Percentiles rank a stretch among this genome's conserved stretches.
Evolutionary conservation across 1,140 invertebrate genomes (phyloP).

Genomic region (Physella acuta): DNA sequence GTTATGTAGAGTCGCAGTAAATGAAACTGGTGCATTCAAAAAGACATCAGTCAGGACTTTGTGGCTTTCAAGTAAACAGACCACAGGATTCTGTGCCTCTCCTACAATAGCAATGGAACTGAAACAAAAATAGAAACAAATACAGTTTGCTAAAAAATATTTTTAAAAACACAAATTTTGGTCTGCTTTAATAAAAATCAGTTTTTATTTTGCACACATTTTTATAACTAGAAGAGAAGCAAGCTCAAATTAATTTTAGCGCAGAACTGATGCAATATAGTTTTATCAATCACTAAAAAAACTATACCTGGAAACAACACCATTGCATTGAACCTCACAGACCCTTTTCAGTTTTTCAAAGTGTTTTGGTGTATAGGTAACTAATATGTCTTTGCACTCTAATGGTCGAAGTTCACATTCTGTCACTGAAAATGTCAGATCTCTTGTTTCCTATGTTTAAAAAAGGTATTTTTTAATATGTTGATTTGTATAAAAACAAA

Average conservation of each 20-base stretch:
- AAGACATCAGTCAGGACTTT: slow-evolving; percentile 41
- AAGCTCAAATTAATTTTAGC: too few species aligned
- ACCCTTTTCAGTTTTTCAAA: slow-evolving; percentile 39
- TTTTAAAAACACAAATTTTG: too few species aligned
- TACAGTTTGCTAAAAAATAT: slow-evolving; percentile 1
- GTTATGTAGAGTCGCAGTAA: slow-evolving; percentile 41
- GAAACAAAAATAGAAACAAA: background rate
- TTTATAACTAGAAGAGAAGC: too few species aligned
- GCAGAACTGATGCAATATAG: too few species aligned
- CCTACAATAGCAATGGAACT: slow-evolving; percentile 21
- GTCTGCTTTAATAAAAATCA: too few species aligned
- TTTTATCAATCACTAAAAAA: too few species aligned
- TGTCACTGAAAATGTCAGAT: slow-evolving; percentile 25
- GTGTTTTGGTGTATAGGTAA: slow-evolving; percentile 41
- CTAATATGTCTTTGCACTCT: slow-evolving; percentile 37
- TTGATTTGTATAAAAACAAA: too few species aligned
- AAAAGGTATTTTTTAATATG: too few species aligned
- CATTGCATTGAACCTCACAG: slow-evolving; percentile 40
- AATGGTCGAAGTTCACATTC: slow-evolving; percentile 47
- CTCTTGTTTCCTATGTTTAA: slow-evolving; percentile 28
- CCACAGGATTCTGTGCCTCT: slow-evolving; percentile 50
- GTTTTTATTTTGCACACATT: too few species aligned
- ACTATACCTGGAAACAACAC: too few species aligned
- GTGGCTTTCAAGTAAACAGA: slow-evolving; percentile 44
- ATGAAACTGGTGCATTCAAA: slow-evolving; percentile 37